Evolutionary conservation across 2,797 vertebrate species (phyloP).

Genomic region (Characodon lateralis): DNA sequence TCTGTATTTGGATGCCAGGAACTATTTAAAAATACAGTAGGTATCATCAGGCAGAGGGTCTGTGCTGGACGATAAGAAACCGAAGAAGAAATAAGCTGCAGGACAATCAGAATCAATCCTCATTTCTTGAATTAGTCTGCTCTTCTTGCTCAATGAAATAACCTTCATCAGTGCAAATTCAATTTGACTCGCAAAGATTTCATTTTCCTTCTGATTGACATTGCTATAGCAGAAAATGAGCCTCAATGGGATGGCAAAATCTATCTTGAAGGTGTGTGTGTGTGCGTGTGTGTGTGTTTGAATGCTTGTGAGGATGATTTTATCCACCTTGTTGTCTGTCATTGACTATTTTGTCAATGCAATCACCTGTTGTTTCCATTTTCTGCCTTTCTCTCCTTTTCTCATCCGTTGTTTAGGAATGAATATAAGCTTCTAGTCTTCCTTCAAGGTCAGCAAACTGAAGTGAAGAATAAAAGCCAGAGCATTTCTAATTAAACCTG

Average conservation of each 20-base stretch:
- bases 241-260: conserved; percentile 32
- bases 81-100: conserved; percentile 50
- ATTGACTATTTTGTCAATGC: conserved; percentile 40
- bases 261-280: conserved; percentile 36
- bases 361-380: conserved; percentile 13
- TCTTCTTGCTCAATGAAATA: conserved; percentile 34
- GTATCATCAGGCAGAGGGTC: conserved; percentile 16
- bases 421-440: conserved; percentile 19
- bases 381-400: neutral
- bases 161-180: conserved; percentile 62
- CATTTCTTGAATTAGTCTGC: conserved; percentile 40
- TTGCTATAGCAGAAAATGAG: conserved; percentile 47
- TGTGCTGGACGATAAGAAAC: conserved; percentile 41
- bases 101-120: conserved; percentile 51
- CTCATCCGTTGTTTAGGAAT: conserved; percentile 14
- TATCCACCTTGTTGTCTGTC: conserved; percentile 40
- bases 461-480: conserved; percentile 48
- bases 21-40: conserved; percentile 41
- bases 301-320: conserved; percentile 16
- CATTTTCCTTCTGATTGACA: conserved; percentile 55
- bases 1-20: conserved; percentile 23
- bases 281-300: conserved; percentile 16
- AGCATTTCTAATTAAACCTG: conserved; percentile 58
- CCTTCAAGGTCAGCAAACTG: conserved; percentile 52
- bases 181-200: conserved; percentile 52